Conservation (phyloP, 53 echinoderm and acorn worm genomes). For the Paracentrotus lividus region DNA sequence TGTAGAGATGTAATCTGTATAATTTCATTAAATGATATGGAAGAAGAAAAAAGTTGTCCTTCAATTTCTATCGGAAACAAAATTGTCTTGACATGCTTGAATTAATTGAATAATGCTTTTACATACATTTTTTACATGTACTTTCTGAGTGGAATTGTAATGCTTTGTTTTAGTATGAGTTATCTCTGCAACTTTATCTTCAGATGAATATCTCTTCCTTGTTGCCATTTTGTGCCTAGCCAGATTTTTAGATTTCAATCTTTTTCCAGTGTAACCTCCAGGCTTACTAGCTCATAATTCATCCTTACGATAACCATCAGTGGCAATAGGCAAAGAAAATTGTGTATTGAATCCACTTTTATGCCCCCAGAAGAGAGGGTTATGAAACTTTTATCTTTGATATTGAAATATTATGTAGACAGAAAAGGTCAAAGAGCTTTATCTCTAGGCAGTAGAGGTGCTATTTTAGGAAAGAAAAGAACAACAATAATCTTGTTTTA, state of each 20-base stretch:
- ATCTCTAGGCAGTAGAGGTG: neutral
- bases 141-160: neutral
- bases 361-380: neutral
- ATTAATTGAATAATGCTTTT: no score
- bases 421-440: neutral
- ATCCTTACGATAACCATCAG: neutral
- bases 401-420: neutral
- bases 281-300: neutral
- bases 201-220: neutral
- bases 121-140: neutral
- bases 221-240: neutral
- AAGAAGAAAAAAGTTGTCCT: no score
- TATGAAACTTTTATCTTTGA: neutral
- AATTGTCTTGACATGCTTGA: no score
- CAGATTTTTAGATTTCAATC: conserved; percentile 19
- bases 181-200: neutral
- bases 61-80: no score
- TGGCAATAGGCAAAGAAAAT: neutral
- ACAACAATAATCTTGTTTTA: neutral
- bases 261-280: neutral
- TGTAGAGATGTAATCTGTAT: no score
- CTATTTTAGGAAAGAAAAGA: conserved; percentile 2
- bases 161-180: neutral
- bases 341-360: neutral
- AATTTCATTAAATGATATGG: no score